Evolutionary conservation across 2,113 vertebrate genomes (phyloP).

Genomic region (Gnathonemus echidnorhynchus): DNA sequence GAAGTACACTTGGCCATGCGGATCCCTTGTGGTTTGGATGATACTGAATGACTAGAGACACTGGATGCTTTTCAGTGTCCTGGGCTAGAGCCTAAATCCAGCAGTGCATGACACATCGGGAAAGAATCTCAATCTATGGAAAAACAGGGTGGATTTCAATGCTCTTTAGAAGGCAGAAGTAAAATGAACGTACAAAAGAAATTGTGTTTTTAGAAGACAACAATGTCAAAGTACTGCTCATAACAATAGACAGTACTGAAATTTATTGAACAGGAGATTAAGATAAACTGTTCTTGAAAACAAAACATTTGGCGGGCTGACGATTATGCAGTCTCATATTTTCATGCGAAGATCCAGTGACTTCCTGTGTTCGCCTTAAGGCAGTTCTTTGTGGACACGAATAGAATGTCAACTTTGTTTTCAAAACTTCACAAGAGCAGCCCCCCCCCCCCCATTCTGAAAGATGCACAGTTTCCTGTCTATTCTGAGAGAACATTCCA

Average conservation of each 20-base stretch:
- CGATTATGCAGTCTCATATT: not conserved
- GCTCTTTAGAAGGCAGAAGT: not conserved
- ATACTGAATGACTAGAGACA: too few species aligned
- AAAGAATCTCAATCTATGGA: not conserved
- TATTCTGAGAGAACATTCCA: not conserved
- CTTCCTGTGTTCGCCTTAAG: not conserved
- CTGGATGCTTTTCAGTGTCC: not conserved
- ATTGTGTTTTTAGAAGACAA: not conserved
- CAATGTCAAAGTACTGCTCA: not conserved
- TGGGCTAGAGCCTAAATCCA: not conserved
- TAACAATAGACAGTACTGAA: not conserved
- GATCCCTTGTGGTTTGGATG: not conserved
- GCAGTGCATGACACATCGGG: not conserved
- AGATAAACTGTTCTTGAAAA: not conserved
- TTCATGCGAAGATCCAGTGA: not conserved
- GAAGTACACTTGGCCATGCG: not conserved
- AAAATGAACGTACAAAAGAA: not conserved
- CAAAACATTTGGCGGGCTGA: not conserved
- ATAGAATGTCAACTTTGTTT: not conserved
- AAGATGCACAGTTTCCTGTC: conserved; percentile 14
- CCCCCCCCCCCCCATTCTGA: not conserved
- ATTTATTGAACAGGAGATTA: not conserved
- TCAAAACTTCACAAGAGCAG: not conserved
- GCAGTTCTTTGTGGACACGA: not conserved
- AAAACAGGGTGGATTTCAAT: not conserved